A percentile compares a stretch with the other conserved stretches of the same genome.
These are phyloP conservation scores for Helicoverpa armigera DNA, from an alignment of 1,140 invertebrate genomes.

Conservation along the genomic window DNA sequence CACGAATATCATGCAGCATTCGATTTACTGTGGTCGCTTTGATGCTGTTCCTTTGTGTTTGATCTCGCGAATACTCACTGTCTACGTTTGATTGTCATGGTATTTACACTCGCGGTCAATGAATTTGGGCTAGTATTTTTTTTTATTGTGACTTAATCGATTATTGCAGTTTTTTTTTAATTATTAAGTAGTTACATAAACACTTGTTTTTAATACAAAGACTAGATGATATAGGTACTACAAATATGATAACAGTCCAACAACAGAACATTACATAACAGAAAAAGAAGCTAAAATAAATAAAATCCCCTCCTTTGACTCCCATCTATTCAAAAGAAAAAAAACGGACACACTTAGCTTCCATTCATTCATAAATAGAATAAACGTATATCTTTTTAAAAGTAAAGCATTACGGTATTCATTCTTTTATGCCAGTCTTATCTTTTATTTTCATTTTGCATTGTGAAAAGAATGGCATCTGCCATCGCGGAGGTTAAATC, in stretches of 20 bases:
- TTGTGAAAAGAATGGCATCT: slow-evolving; percentile 20
- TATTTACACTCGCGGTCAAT: background rate
- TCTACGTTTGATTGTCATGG: background rate
- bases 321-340: slow-evolving; percentile 14
- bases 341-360: slow-evolving; percentile 29
- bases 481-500: slow-evolving; percentile 28
- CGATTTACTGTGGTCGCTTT: slow-evolving; percentile 1
- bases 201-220: too few relatives aligned
- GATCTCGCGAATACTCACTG: background rate
- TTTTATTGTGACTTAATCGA: too few relatives aligned
- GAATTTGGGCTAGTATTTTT: background rate
- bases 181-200: too few relatives aligned
- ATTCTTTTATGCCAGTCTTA: slow-evolving; percentile 40
- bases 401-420: slow-evolving; percentile 37
- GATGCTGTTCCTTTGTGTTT: background rate
- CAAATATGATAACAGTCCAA: background rate
- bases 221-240: too few relatives aligned
- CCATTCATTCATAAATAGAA: slow-evolving; percentile 27
- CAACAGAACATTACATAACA: background rate
- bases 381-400: slow-evolving; percentile 36
- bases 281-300: slow-evolving; percentile 4
- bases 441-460: slow-evolving; percentile 47
- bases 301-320: slow-evolving; percentile 21
- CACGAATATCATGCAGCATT: background rate
- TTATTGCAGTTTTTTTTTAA: too few relatives aligned